Evolutionary conservation across 2,888 invertebrate species (phyloP), one percentile per base, ranked within the genome.

Genomic region (Platerodrilus igneus): DNA sequence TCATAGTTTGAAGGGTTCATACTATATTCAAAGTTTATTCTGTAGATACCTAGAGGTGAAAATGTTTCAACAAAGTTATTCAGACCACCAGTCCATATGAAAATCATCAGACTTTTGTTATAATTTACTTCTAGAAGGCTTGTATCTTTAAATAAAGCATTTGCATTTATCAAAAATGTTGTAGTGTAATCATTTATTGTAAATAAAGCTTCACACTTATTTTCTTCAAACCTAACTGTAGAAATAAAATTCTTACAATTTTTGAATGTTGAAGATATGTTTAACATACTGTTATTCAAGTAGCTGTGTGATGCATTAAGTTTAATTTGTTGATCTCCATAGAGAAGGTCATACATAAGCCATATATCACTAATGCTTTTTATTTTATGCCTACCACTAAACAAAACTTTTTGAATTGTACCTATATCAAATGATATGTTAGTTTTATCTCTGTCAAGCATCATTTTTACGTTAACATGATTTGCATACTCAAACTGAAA

Each of bases 1-100:
- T 37, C 42, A 11, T 51, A 53, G 10, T 46, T 50, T 13, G 43
- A 41, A 3, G 53, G 51, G 17, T 47, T 34, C 10, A 36, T 22
- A 0, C 33, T 37, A 32, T 45, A 39, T 19, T 47, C 42, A 8
- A 52, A 23, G 10, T 36, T 34, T 3, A 52, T 27, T 28, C 47
- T 31, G 25, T 53, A 53, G 16, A 44, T 48, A 9, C 47, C 48
- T 16, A 45, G 44, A 8, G 31, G 23, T 14, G 42, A 43, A 3
- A 45, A 41, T 2, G 50, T 50, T 15, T 35, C 38, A 14, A 53
- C 22, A 25, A 36, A 47, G 16, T 45, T 41, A 37, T 46, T 47
- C 3, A 42, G 47, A n/a, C 22, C 32, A 10, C 48, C 47, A n/a
- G 52, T 35, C 20, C 41, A 36, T 11, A 52, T 39, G 26, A 38